Base-by-base conservation (phyloP, 2,113 vertebrate species). In the Hemiscyllium ocellatum region DNA sequence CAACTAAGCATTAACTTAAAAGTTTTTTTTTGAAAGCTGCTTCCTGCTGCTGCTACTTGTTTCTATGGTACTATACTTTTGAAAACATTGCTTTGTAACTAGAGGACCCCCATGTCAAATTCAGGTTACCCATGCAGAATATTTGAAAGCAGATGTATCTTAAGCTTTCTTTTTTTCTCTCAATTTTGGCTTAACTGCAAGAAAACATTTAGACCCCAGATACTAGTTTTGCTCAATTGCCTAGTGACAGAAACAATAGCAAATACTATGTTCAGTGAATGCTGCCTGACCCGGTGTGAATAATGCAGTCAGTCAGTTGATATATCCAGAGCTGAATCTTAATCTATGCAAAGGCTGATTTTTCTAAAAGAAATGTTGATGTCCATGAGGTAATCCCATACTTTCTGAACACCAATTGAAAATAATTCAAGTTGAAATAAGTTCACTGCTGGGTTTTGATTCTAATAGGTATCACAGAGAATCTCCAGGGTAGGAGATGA, bases 161-260 rank as follows among this genome's bases (percentile, higher is more conserved):
- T 83, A 83, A n/a, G 37, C n/a, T n/a, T 90, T 65, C 4, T 91
- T 93, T 37, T 93, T 61, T 19, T 17, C 56, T 7, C 56, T 61
- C 56, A 61, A 68, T 65, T 33, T 26, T 93, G 33, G 56, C 61
- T 93, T 22, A 33, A 93, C n/a, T 68, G n/a, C 61, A 93, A 66
- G 61, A 93, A 47, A 93, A 93, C 61, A 93, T 20, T 93, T 61
- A 66, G 56, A 61, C 87, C 50, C 7, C 80, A 83, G 65, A 65
- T 19, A 91, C 29, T 15, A 91, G 56, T n/a, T 68, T 72, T 50
- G 93, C 93, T 95, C 68, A 72, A 72, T 70, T 95, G 68, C 66
- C 37, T 72, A 69, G n/a, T 72, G 68, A 50, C 93, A 95, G 93
- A 95, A 95, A 95, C 93, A 95, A 72, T 95, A 52, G 65, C 24